Evolutionary conservation across 2,113 vertebrate genomes (phyloP).

Genomic region (Willisornis vidua): DNA sequence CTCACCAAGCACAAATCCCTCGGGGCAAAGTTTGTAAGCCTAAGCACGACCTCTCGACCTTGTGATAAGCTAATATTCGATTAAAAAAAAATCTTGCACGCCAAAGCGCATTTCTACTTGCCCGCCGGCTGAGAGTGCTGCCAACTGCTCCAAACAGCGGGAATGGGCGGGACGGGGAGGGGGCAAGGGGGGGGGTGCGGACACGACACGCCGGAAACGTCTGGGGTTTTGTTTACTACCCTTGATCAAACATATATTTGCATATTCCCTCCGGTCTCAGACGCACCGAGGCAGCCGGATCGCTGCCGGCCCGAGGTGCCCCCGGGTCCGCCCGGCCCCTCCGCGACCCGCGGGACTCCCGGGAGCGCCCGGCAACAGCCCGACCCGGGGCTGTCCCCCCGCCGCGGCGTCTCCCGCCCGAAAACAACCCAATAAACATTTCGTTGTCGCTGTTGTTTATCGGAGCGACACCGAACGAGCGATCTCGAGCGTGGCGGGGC

Average conservation of each 20-base stretch:
- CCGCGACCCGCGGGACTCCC: neutral
- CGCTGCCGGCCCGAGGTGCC: too few species aligned
- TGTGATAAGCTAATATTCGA: rapidly evolving
- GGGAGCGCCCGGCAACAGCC: neutral
- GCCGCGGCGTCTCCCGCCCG: neutral
- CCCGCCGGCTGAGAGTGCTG: rapidly evolving
- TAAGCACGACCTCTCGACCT: rapidly evolving
- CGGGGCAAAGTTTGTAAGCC: neutral
- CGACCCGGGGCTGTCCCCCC: neutral
- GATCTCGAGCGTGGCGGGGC: neutral
- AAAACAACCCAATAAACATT: neutral
- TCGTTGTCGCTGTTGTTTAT: neutral
- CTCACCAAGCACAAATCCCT: neutral
- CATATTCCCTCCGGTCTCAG: too few species aligned
- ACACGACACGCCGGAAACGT: neutral
- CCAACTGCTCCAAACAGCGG: rapidly evolving
- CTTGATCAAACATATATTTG: too few species aligned
- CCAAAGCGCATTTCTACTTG: neutral
- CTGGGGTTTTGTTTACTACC: neutral
- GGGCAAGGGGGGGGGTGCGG: neutral
- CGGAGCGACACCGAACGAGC: neutral
- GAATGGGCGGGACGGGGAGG: neutral
- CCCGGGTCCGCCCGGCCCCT: neutral
- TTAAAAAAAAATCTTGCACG: neutral
- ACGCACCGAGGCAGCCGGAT: too few species aligned